Evolutionary conservation across 2,888 invertebrate genomes (phyloP), one percentile per base, ranked within the genome.

Genomic region (Diadegma fenestrale): DNA sequence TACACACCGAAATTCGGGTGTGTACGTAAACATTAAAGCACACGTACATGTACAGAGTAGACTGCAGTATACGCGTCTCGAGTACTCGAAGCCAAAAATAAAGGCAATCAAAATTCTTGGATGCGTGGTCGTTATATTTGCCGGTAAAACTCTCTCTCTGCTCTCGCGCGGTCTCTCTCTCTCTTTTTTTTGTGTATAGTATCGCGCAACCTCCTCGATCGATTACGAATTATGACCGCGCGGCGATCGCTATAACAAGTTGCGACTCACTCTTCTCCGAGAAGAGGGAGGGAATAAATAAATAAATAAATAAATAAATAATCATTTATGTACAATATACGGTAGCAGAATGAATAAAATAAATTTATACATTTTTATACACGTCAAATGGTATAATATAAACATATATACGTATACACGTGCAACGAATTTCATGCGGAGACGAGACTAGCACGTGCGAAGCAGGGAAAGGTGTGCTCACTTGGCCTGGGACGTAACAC

Each of bases 181-280:
- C 54, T 78, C 43, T 26, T 26, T 45, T 72, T 26, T 45, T 72
- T 3, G 26, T 43, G 63, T 51, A 12, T 51, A 58, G 30, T 80
- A 80, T 80, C 80, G 71, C 63, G 79, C 73, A 76, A 80, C 63
- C 68, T 48, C 54, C 51, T 45, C 69, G 61, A 79, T 82, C 76
- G 82, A 82, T 85, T 85, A 83, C 80, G 76, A 76, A 79, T 85
- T 79, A 80, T 71, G 54, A 79, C 63, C 3, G n/a, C n/a, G n/a
- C n/a, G 54, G 48, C 75, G 63, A 69, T 10, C 48, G 64, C 64
- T 30, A 19, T 33, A 48, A 48, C 26, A 41, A 54, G 77, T 48
- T 12, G 33, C 37, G 22, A 45, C 48, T 48, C 66, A 26, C 54
- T 54, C 45, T 37, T 54, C 66, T 66, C 41, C 19, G 12, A n/a